Conservation (phyloP, 2,888 invertebrate species). For the Agrochola lota region DNA sequence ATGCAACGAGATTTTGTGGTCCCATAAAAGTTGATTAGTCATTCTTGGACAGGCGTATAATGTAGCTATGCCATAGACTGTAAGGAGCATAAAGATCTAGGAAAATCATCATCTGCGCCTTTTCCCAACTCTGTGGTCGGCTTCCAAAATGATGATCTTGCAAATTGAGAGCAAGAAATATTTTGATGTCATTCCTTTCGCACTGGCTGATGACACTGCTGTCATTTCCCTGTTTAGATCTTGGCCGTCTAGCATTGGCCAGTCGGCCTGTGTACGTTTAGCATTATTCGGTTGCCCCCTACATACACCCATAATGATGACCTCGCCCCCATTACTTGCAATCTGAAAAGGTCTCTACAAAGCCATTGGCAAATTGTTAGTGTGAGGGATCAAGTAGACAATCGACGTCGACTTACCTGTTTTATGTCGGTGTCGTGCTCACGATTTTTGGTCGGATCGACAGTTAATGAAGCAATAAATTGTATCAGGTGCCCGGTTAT, state of each 20-base stretch:
- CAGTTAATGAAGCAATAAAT: conserved; percentile 37
- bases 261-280: too few species aligned
- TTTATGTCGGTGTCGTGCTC: conserved; percentile 52
- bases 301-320: conserved; percentile 7
- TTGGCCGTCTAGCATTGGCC: too few species aligned
- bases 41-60: not conserved
- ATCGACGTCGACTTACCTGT: conserved; percentile 38
- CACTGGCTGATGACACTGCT: not conserved
- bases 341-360: conserved; percentile 33
- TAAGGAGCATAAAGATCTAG: not conserved
- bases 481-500: conserved; percentile 23
- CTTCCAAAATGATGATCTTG: not conserved
- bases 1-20: not conserved
- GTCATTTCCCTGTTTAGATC: not conserved
- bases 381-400: conserved; percentile 51
- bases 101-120: not conserved
- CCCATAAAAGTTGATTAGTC: not conserved
- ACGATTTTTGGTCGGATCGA: conserved; percentile 48
- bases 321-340: conserved; percentile 17
- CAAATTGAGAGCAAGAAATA: not conserved
- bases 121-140: not conserved
- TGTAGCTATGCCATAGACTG: not conserved
- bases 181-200: not conserved
- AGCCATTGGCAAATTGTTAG: conserved; percentile 44
- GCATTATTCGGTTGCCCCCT: not conserved